These are phyloP conservation scores for Rhopalosiphum maidis DNA, from an alignment of 1,140 invertebrate species.

Conservation along the genomic window DNA sequence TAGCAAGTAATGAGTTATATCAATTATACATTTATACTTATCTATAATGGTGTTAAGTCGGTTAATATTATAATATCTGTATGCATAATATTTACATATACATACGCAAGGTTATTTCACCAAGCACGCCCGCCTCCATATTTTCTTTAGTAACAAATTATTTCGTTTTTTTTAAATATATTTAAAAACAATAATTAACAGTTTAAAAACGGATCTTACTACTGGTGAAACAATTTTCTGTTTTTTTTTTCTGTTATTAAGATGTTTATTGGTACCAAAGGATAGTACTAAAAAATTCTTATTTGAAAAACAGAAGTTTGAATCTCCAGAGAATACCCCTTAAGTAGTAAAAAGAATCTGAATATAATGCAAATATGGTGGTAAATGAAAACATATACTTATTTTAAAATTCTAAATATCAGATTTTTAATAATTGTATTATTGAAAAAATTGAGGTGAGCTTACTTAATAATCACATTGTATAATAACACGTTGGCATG, in stretches of 20 bases:
- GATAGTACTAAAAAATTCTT: not conserved
- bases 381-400: too few species aligned
- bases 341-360: too few species aligned
- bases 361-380: too few species aligned
- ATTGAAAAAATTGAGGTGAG: too few species aligned
- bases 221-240: not conserved
- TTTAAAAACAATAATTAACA: not conserved
- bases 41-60: too few species aligned
- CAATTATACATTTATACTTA: not conserved
- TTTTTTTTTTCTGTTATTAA: not conserved
- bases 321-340: not conserved
- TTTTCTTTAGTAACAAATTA: not conserved
- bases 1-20: not conserved
- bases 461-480: too few species aligned
- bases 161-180: not conserved
- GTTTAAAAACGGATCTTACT: too few species aligned
- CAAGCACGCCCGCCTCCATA: not conserved
- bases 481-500: too few species aligned
- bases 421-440: too few species aligned
- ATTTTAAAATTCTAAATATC: too few species aligned
- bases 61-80: not conserved
- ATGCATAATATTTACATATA: not conserved
- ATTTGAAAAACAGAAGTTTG: not conserved
- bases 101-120: not conserved
- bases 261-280: not conserved